A percentile compares a stretch with the other conserved stretches of the same genome.
Evolutionary conservation across 2,113 vertebrate species (phyloP).

Genomic region (Phrynosoma platyrhinos): DNA sequence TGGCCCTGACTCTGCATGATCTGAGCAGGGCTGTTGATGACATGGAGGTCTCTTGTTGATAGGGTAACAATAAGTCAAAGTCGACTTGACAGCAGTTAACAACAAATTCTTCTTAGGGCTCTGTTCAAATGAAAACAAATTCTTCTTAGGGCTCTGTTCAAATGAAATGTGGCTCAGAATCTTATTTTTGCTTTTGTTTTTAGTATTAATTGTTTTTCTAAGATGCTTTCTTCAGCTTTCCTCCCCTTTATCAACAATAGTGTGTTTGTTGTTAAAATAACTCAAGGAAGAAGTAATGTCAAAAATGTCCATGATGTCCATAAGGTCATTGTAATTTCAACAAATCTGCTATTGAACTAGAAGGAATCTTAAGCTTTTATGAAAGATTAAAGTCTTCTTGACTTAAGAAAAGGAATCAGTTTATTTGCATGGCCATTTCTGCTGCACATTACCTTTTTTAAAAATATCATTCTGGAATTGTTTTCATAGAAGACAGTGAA

Average conservation of each 20-base stretch:
- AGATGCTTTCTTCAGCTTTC: background rate
- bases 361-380: background rate
- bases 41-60: too few relatives aligned
- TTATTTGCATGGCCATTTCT: background rate
- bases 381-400: background rate
- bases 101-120: background rate
- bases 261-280: constrained; percentile 27
- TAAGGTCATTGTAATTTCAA: constrained; percentile 32
- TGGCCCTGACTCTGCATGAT: too few relatives aligned
- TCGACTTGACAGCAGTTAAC: background rate
- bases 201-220: constrained; percentile 6
- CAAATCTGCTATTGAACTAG: constrained; percentile 10
- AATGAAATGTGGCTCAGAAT: constrained; percentile 1
- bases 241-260: background rate
- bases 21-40: too few relatives aligned
- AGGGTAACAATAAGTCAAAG: too few relatives aligned
- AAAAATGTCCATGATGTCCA: constrained; percentile 6
- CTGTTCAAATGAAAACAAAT: background rate
- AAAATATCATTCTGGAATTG: constrained; percentile 22
- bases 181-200: background rate
- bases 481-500: constrained; percentile 40
- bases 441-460: constrained; percentile 30
- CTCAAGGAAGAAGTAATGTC: background rate
- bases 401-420: constrained; percentile 25
- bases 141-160: background rate